These are phyloP conservation scores for Petrosia ficiformis DNA, from an alignment of 37 sponge, comb jelly and placozoan species.

Conservation along the genomic window DNA sequence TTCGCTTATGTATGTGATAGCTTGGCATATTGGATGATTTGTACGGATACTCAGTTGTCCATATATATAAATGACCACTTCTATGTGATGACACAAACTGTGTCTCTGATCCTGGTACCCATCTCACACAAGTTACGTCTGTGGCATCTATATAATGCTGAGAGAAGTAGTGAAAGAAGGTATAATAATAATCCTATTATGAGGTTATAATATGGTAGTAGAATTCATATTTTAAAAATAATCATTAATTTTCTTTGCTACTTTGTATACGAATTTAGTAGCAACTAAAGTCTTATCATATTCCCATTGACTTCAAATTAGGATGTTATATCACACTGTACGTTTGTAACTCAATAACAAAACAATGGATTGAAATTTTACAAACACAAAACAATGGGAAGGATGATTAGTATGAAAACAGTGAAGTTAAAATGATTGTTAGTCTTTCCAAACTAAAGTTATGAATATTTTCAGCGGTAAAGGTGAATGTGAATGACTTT, in stretches of 20 bases:
- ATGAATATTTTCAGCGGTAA: no score
- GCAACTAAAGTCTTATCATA: neutral
- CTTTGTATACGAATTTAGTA: neutral
- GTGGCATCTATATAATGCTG: conserved; percentile 65
- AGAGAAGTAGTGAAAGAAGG: neutral
- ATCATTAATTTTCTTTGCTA: neutral
- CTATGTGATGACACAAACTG: conserved; percentile 75
- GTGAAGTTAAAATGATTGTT: no score
- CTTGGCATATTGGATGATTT: neutral
- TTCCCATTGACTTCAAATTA: no score
- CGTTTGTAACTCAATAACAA: no score
- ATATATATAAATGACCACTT: conserved; percentile 90
- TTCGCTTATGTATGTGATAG: conserved; percentile 36
- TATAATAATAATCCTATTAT: neutral
- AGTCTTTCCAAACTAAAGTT: no score
- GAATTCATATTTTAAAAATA: neutral
- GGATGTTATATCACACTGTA: no score
- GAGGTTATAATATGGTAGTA: no score
- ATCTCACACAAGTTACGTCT: conserved; percentile 72
- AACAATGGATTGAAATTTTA: no score
- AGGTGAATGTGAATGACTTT: no score
- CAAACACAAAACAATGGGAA: no score
- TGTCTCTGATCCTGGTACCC: conserved; percentile 85
- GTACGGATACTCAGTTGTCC: conserved; percentile 44
- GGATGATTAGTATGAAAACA: no score